Conservation (phyloP, 2,797 vertebrate species). For the Parambassis ranga region DNA sequence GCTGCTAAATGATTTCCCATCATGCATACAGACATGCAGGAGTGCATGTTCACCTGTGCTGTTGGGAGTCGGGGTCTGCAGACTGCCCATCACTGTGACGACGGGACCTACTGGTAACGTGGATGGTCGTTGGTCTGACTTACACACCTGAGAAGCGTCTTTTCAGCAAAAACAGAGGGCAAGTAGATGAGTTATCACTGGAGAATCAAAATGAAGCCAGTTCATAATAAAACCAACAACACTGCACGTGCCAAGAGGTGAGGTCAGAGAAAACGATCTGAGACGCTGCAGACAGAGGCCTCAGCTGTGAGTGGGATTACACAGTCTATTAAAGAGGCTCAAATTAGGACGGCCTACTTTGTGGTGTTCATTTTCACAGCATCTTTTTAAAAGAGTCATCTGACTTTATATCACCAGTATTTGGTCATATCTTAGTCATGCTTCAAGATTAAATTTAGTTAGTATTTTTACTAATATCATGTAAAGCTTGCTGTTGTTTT, state of each 20-base stretch:
- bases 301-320: constrained; percentile 23
- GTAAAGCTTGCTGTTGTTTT: neutral
- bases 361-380: constrained; percentile 21
- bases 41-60: constrained; percentile 88
- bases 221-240: constrained; percentile 3
- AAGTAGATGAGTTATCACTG: constrained; percentile 1
- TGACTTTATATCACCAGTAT: constrained; percentile 3
- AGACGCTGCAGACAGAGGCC: constrained; percentile 18
- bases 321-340: constrained; percentile 19
- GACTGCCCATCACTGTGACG: constrained; percentile 91
- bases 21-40: no score
- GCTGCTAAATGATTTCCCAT: no score
- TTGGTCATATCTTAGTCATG: neutral
- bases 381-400: constrained; percentile 23
- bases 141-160: constrained; percentile 94
- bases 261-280: constrained; percentile 6
- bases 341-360: constrained; percentile 49
- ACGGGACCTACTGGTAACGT: constrained; percentile 93
- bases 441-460: neutral
- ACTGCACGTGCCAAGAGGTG: neutral
- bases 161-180: constrained; percentile 8
- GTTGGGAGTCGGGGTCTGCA: constrained; percentile 97
- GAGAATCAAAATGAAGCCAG: constrained; percentile 3
- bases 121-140: constrained; percentile 94
- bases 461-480: neutral